Conservation (phyloP, 2,797 vertebrate species). For the Sebastes goodei region DNA sequence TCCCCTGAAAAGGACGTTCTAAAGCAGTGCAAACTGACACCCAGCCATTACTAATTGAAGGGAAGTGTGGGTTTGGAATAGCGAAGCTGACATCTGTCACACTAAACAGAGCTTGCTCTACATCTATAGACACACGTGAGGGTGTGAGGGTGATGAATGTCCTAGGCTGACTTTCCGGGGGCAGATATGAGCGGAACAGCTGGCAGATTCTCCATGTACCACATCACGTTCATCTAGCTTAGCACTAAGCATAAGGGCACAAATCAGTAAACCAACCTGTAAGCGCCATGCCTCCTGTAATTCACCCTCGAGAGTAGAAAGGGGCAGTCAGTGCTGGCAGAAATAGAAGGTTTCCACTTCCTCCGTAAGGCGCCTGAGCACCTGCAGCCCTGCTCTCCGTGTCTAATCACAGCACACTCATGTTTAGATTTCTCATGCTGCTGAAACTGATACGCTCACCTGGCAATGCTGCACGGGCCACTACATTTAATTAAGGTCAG, state of each 20-base stretch:
- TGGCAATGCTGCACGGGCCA: conserved; percentile 23
- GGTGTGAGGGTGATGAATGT: conserved; percentile 49
- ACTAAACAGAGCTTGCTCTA: conserved; percentile 72
- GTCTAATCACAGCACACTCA: conserved; percentile 61
- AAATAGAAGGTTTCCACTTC: conserved; percentile 71
- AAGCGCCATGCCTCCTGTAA: conserved; percentile 59
- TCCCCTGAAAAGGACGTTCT: conserved; percentile 62
- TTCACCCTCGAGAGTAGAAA: conserved; percentile 43
- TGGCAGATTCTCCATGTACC: conserved; percentile 47
- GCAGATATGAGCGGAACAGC: conserved; percentile 49
- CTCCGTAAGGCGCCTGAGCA: conserved; percentile 39
- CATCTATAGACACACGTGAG: conserved; percentile 57
- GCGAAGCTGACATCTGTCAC: conserved; percentile 70
- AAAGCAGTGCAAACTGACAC: conserved; percentile 79
- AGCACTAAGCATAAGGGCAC: conserved; percentile 34
- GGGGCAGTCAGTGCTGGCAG: conserved; percentile 57
- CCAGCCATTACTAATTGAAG: conserved; percentile 87
- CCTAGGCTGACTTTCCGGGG: conserved; percentile 42
- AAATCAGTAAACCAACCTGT: conserved; percentile 61
- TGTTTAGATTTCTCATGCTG: conserved; percentile 59
- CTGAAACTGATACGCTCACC: conserved; percentile 52
- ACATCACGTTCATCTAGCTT: conserved; percentile 45
- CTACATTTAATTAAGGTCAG: conserved; percentile 38
- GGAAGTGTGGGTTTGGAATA: conserved; percentile 67
- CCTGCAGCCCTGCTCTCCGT: conserved; percentile 16